A percentile compares a stretch with the other conserved stretches of the same genome.
phyloP scores from a whole-genome alignment of 2,797 vertebrate species.

The Margarornis squamiger region DNA sequence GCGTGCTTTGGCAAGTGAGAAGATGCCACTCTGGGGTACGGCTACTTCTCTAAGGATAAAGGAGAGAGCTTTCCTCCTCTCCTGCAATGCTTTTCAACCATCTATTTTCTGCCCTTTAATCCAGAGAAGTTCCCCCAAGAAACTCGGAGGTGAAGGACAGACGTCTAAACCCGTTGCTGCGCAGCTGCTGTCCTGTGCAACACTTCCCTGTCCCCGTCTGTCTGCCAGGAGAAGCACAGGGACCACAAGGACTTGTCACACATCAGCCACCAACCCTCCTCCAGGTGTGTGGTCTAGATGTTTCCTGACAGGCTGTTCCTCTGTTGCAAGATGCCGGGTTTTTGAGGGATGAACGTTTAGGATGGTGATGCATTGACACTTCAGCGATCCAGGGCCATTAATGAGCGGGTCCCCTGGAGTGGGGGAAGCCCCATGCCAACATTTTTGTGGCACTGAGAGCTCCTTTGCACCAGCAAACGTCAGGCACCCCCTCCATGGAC shows the following conservation, averaged over 20 bases:
- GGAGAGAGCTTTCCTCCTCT: not conserved
- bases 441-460: not conserved
- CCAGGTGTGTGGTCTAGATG: not conserved
- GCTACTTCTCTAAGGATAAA: not conserved
- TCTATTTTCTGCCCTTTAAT: not conserved
- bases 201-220: not conserved
- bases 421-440: accelerated
- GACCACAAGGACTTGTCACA: not conserved
- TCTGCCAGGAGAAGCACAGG: not conserved
- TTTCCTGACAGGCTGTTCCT: not conserved
- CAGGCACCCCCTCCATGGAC: not conserved
- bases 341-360: accelerated
- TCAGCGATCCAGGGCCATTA: too few species aligned
- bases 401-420: accelerated
- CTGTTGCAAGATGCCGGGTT: accelerated
- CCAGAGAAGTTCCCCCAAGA: accelerated
- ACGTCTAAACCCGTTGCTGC: accelerated
- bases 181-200: not conserved
- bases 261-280: not conserved
- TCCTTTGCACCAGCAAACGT: not conserved
- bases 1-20: not conserved
- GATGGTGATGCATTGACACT: not conserved
- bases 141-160: not conserved
- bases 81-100: not conserved
- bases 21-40: not conserved